Percentiles rank a stretch among this genome's conserved stretches.
These are phyloP conservation scores for Rhineura floridana DNA, from an alignment of 2,113 vertebrate species.

Conservation along the genomic window DNA sequence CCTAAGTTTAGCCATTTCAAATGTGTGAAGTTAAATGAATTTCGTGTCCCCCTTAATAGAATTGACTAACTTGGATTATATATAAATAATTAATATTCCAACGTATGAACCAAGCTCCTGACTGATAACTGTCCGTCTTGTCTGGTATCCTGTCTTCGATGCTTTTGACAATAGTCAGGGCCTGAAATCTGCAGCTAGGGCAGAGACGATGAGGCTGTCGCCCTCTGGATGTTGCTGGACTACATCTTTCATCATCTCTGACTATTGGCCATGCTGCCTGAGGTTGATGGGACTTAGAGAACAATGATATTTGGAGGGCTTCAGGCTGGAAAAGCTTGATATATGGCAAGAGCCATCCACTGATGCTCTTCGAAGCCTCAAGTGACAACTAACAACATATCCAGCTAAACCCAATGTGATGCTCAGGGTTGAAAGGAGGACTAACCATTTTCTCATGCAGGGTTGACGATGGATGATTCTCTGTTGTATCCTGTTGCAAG, in stretches of 20 bases:
- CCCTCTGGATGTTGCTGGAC: not conserved
- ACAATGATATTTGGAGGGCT: too few relatives aligned
- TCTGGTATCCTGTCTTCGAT: not conserved
- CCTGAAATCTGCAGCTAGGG: not conserved
- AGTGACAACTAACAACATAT: not conserved
- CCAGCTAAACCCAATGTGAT: not conserved
- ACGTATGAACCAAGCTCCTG: not conserved
- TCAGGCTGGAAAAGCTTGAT: not conserved
- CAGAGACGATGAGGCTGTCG: too few relatives aligned
- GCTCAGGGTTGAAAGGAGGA: not conserved
- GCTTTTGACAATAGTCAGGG: not conserved
- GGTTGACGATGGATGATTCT: not conserved
- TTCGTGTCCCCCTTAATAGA: not conserved
- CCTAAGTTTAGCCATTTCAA: not conserved
- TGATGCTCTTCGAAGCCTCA: not conserved
- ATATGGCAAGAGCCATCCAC: not conserved
- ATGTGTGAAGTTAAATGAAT: not conserved
- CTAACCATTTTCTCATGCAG: not conserved
- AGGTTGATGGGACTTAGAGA: not conserved
- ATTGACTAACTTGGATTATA: not conserved
- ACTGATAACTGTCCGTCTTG: too few relatives aligned
- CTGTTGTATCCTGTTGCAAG: not conserved
- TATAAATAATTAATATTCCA: not conserved
- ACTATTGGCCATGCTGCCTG: not conserved
- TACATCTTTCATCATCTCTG: not conserved